Conservation (phyloP, 2,888 invertebrate species). For the Sarcophaga variegata region DNA sequence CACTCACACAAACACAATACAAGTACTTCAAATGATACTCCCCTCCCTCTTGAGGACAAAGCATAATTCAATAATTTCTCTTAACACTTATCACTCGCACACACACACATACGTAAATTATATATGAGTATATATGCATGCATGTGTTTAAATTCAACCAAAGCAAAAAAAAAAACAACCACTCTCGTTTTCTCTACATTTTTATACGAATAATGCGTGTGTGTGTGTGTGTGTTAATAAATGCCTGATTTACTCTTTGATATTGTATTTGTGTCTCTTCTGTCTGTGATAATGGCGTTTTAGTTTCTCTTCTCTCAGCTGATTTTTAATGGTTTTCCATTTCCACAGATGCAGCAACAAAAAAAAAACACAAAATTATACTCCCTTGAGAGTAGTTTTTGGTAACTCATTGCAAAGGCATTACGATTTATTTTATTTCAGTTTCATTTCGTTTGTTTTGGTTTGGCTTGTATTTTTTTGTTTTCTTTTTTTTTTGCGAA, state of each 20-base stretch:
- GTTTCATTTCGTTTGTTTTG: conserved; percentile 1
- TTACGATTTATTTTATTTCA: conserved; percentile 70
- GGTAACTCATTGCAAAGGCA: conserved; percentile 72
- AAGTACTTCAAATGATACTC: neutral
- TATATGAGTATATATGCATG: neutral
- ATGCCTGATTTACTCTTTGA: conserved; percentile 43
- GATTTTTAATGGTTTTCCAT: conserved; percentile 20
- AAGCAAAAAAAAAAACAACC: conserved; percentile 16
- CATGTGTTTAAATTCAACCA: neutral
- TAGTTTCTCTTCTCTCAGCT: conserved; percentile 25
- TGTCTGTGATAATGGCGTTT: conserved; percentile 42
- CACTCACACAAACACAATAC: neutral
- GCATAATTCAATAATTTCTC: conserved; percentile 64
- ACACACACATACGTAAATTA: neutral
- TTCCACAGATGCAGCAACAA: neutral
- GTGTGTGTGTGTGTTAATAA: neutral
- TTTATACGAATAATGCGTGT: neutral
- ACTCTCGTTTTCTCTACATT: neutral
- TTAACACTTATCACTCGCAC: conserved; percentile 43
- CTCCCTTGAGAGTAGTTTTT: conserved; percentile 69
- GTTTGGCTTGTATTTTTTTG: neutral
- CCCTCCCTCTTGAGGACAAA: neutral
- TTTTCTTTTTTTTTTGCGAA: neutral
- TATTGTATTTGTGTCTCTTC: conserved; percentile 26
- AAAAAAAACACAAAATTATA: conserved; percentile 30